Percentiles rank a stretch among this genome's conserved stretches.
phyloP scores from a whole-genome alignment of 2,113 vertebrate genomes.

The Thunnus thynnus region DNA sequence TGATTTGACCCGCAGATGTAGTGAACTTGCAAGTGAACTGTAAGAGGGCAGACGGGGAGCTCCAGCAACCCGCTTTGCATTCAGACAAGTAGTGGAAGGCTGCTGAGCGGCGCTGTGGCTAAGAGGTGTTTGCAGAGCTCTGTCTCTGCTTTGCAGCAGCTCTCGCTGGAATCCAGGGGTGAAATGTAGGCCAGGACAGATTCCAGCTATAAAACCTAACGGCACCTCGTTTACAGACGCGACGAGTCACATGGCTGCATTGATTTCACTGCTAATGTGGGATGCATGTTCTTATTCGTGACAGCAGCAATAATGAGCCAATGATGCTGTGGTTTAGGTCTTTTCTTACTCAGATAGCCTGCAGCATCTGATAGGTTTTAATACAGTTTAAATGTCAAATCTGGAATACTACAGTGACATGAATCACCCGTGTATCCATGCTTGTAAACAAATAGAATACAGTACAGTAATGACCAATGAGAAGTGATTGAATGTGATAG shows the following conservation, averaged over 20 bases:
- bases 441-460: conserved; percentile 39
- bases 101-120: conserved; percentile 29
- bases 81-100: conserved; percentile 32
- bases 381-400: conserved; percentile 28
- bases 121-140: conserved; percentile 55
- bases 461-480: conserved; percentile 3
- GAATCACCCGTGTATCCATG: not conserved
- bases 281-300: conserved; percentile 28
- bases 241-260: conserved; percentile 39
- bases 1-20: conserved; percentile 52
- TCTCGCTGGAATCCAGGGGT: conserved; percentile 62
- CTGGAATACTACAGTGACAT: not conserved
- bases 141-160: conserved; percentile 38
- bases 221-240: conserved; percentile 53
- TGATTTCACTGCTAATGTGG: conserved; percentile 62
- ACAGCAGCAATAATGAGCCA: conserved; percentile 42
- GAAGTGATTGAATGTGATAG: not conserved
- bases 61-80: conserved; percentile 44
- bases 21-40: conserved; percentile 56
- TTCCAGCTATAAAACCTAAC: conserved; percentile 51
- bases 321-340: conserved; percentile 27
- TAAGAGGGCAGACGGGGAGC: conserved; percentile 35
- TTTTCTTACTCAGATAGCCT: not conserved
- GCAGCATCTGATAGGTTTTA: not conserved
- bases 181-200: conserved; percentile 68